phyloP scores from a whole-genome alignment of 2,797 vertebrate species.

The Danio kyathit region DNA sequence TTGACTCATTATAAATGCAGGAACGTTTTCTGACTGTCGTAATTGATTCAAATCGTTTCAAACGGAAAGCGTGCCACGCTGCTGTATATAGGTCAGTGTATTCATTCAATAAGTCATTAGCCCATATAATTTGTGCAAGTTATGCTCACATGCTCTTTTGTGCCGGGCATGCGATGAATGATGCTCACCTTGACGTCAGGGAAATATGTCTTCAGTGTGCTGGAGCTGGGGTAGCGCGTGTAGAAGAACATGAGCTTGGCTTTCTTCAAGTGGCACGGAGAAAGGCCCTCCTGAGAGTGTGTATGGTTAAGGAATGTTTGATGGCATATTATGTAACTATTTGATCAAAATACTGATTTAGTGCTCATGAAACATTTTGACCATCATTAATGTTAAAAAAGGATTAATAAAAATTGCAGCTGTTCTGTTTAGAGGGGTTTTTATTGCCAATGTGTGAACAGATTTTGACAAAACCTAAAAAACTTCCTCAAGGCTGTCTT shows the following conservation, averaged over 20 bases:
- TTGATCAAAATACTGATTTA: no score
- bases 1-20: neutral
- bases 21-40: constrained; percentile 1
- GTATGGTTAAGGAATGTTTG: constrained; percentile 69
- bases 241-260: constrained; percentile 88
- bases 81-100: constrained; percentile 43
- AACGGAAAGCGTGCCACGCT: constrained; percentile 14
- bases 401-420: no score
- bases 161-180: neutral
- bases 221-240: constrained; percentile 84
- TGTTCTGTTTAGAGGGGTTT: no score
- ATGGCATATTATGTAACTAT: neutral
- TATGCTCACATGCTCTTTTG: constrained; percentile 3
- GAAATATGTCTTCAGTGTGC: constrained; percentile 84
- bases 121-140: constrained; percentile 17
- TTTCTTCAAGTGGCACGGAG: constrained; percentile 85
- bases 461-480: no score
- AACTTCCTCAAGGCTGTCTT: no score
- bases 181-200: constrained; percentile 83
- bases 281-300: constrained; percentile 83
- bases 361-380: no score
- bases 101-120: constrained; percentile 41
- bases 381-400: no score
- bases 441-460: no score
- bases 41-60: neutral